Percentiles rank a stretch among this genome's conserved stretches.
Evolutionary conservation across 2,888 invertebrate species (phyloP).

Genomic region (Cephalotes varians): DNA sequence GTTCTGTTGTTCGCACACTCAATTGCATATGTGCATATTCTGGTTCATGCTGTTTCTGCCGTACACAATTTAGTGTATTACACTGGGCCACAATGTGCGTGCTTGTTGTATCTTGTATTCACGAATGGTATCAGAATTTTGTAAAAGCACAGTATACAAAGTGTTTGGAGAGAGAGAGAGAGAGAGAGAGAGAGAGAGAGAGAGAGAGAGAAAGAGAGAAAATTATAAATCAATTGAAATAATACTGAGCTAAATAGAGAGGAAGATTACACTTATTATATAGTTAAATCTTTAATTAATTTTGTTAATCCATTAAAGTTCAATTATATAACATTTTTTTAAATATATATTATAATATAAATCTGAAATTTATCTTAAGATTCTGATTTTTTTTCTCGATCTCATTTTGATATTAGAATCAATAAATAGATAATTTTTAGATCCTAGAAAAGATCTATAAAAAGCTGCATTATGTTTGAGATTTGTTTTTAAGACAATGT

Average conservation of each 20-base stretch:
- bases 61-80: conserved; percentile 17
- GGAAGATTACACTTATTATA: background rate
- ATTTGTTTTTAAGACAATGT: background rate
- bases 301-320: background rate
- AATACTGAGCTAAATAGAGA: background rate
- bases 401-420: background rate
- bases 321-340: background rate
- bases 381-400: background rate
- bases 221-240: background rate
- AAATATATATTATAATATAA: background rate
- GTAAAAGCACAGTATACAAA: conserved; percentile 17
- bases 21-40: conserved; percentile 65
- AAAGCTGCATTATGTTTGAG: background rate
- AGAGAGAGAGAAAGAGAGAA: background rate
- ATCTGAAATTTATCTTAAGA: background rate
- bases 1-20: conserved; percentile 43
- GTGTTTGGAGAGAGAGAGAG: background rate
- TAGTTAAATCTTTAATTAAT: background rate
- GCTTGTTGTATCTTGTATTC: conserved; percentile 2
- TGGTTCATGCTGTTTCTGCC: conserved; percentile 55
- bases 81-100: background rate
- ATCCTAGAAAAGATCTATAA: background rate
- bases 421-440: background rate
- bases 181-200: background rate
- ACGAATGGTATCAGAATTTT: background rate